Percentiles rank a stretch among this genome's conserved stretches.
Evolutionary conservation across 2,797 vertebrate genomes (phyloP).

Genomic region (Cryptoblepharus egeriae): DNA sequence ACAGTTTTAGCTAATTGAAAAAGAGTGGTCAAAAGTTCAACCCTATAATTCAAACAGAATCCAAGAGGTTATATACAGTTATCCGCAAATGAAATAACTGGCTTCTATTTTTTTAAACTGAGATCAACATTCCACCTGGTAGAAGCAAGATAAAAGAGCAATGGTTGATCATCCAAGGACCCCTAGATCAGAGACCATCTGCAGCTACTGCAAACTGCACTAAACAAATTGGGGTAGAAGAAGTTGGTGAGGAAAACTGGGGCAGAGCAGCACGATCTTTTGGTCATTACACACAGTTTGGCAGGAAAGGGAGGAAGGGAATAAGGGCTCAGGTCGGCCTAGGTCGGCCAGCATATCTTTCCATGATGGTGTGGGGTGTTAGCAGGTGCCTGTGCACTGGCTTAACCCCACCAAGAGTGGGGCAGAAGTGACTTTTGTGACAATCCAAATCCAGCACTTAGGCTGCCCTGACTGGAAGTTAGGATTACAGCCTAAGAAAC

Average conservation of each 20-base stretch:
- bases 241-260: neutral
- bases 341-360: too few species aligned
- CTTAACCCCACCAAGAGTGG: too few species aligned
- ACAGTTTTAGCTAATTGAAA: too few species aligned
- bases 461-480: too few species aligned
- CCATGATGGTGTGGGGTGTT: too few species aligned
- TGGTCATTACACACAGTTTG: neutral
- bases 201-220: neutral
- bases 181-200: neutral
- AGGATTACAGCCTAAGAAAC: too few species aligned
- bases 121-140: neutral
- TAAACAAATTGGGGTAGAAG: neutral
- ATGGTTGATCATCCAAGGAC: neutral
- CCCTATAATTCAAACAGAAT: too few species aligned
- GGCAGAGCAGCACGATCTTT: neutral
- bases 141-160: neutral
- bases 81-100: neutral
- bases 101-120: neutral
- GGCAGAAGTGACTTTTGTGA: too few species aligned
- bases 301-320: neutral
- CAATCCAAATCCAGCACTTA: too few species aligned
- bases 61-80: neutral
- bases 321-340: too few species aligned
- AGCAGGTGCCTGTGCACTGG: too few species aligned
- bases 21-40: too few species aligned